Conservation (phyloP, 2,797 vertebrate genomes). For the Falco naumanni region DNA sequence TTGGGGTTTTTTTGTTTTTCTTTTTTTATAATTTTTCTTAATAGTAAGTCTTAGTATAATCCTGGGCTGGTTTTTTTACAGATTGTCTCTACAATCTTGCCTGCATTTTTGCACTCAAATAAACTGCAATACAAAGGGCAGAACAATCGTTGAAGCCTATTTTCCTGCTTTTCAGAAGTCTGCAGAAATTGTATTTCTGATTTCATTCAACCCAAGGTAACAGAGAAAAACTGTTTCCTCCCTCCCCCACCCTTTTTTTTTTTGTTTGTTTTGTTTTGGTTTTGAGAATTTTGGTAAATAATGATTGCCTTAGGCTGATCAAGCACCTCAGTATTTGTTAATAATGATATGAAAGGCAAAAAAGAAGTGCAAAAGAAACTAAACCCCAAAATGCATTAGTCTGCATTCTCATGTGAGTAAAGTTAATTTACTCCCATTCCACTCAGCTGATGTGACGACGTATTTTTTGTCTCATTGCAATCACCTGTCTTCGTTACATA, state of each 20-base stretch:
- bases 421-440: not conserved
- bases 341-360: not conserved
- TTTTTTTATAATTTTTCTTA: not conserved
- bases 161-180: not conserved
- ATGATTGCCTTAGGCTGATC: not conserved
- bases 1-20: no score
- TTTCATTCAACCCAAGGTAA: not conserved
- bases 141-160: not conserved
- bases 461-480: not conserved
- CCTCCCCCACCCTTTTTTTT: rapidly evolving
- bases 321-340: not conserved
- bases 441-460: not conserved
- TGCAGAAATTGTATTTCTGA: not conserved
- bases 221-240: not conserved
- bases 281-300: not conserved
- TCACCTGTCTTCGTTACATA: not conserved
- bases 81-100: not conserved
- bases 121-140: not conserved
- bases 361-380: not conserved
- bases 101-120: not conserved
- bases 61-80: not conserved
- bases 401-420: not conserved
- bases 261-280: no score
- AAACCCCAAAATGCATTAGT: not conserved
- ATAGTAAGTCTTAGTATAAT: not conserved